Evolutionary conservation across 2,113 vertebrate genomes (phyloP).

Genomic region (Silurus meridionalis): DNA sequence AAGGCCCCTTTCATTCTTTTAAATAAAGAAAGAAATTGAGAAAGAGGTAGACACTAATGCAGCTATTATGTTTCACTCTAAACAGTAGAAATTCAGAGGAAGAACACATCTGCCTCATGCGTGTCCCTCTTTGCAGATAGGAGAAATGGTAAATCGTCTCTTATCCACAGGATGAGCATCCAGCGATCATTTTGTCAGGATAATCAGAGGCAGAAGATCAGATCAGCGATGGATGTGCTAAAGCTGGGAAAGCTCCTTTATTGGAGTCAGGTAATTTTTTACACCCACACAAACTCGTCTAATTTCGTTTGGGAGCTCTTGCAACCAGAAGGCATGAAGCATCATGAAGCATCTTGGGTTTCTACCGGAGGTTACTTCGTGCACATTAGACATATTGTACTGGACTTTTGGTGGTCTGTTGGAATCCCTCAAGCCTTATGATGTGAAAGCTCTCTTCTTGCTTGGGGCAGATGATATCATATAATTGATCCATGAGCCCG

Average conservation of each 20-base stretch:
- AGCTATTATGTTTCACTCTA: constrained; percentile 35
- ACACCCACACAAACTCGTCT: constrained; percentile 32
- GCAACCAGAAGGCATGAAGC: constrained; percentile 12
- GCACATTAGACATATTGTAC: constrained; percentile 18
- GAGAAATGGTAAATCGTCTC: constrained; percentile 42
- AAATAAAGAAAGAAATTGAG: not conserved
- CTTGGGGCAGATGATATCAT: constrained; percentile 6
- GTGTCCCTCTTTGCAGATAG: constrained; percentile 33
- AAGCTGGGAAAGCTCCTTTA: constrained; percentile 21
- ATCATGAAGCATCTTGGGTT: constrained; percentile 6
- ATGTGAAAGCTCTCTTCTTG: not conserved
- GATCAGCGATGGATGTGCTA: constrained; percentile 41
- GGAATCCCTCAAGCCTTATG: not conserved
- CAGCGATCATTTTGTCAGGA: constrained; percentile 42
- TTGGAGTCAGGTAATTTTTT: constrained; percentile 45
- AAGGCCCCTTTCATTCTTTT: no score
- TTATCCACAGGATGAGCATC: constrained; percentile 6
- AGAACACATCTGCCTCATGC: constrained; percentile 29
- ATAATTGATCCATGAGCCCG: not conserved
- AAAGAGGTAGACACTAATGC: constrained; percentile 2
- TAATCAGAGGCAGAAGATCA: constrained; percentile 49
- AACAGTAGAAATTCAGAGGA: constrained; percentile 14
- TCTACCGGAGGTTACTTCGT: not conserved
- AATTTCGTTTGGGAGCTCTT: constrained; percentile 33
- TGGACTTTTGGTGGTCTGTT: constrained; percentile 29